Evolutionary conservation across 1,140 invertebrate species (phyloP), one percentile per base, ranked within the genome.

Genomic region (Papilio glaucus): DNA sequence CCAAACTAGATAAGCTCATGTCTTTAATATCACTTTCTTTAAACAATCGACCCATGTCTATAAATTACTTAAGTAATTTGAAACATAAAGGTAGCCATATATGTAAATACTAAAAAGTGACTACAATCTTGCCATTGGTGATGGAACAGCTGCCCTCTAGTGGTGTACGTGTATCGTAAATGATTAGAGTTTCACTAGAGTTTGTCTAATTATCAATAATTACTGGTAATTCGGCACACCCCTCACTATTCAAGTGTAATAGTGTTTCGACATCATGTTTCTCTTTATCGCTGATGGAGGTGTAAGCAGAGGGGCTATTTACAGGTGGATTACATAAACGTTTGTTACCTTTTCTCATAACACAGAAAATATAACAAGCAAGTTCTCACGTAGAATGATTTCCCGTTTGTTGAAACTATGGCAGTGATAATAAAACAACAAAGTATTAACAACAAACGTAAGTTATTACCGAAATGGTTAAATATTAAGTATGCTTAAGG

Each of bases 341-440:
- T 57, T 57, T 21, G 45, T 49, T 57, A 57, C 21, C 3, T 24
- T 24, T 57, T 57, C 21, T 57, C 49, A 57, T 57, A 57, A 57
- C 49, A 57, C 21, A 57, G 49, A 57, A 49, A 57, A 24, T 57
- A 57, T 21, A 57, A 13, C 49, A 57, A 26, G 49, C 49, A 4
- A 24, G 49, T 57, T 57, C 49, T 21, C 49, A 57, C 49, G 49
- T 57, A 26, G 8, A 10, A 57, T 57, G 21, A 57, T 57, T 57
- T 57, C 49, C 49, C 49, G 49, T 9, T 57, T 57, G 49, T 57
- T 57, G 49, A 57, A 57, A 57, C 49, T 24, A 33, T 33, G 29
- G n/a, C 6, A 57, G 18, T 12, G 49, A 12, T 57, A 26, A 49
- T 18, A 49, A 49, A 57, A 24, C 49, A 57, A 57, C 21, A 10